phyloP scores from a whole-genome alignment of 1,140 invertebrate species.

The Drosophila pachea region DNA sequence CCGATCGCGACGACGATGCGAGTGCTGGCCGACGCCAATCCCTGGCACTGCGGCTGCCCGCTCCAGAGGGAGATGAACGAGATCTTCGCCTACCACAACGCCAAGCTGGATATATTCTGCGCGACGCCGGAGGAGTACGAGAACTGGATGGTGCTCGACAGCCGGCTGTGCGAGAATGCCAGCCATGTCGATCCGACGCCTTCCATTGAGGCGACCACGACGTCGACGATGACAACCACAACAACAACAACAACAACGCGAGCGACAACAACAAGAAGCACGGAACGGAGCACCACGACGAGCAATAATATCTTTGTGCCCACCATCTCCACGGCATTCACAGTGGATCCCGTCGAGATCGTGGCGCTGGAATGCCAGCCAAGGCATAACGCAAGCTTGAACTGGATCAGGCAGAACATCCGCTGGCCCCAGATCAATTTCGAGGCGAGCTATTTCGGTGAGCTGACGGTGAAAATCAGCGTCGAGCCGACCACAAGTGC shows the following conservation, averaged over 20 bases:
- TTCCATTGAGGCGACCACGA: neutral
- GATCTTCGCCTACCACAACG: conserved; percentile 35
- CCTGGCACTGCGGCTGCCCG: conserved; percentile 55
- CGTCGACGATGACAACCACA: neutral
- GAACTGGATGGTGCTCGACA: conserved; percentile 38
- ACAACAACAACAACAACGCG: neutral
- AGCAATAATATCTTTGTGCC: neutral
- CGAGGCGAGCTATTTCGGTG: conserved; percentile 10
- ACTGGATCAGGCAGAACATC: conserved; percentile 10
- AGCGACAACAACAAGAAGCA: neutral
- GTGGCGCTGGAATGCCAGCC: conserved; percentile 19
- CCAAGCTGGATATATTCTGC: conserved; percentile 25
- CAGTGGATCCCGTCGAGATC: conserved; percentile 20
- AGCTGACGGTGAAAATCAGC: conserved; percentile 33
- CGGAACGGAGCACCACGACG: neutral
- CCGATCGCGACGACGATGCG: conserved; percentile 31
- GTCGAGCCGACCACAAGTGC: conserved; percentile 15
- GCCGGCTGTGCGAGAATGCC: conserved; percentile 28
- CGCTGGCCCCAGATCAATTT: conserved; percentile 36
- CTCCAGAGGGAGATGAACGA: conserved; percentile 37
- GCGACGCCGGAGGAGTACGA: conserved; percentile 27
- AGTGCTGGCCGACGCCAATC: conserved; percentile 39
- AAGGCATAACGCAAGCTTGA: neutral
- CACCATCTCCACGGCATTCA: conserved; percentile 21
- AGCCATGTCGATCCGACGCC: neutral